Base-by-base conservation (phyloP, 2,888 invertebrate genomes). In the Agrochola lychnidis region DNA sequence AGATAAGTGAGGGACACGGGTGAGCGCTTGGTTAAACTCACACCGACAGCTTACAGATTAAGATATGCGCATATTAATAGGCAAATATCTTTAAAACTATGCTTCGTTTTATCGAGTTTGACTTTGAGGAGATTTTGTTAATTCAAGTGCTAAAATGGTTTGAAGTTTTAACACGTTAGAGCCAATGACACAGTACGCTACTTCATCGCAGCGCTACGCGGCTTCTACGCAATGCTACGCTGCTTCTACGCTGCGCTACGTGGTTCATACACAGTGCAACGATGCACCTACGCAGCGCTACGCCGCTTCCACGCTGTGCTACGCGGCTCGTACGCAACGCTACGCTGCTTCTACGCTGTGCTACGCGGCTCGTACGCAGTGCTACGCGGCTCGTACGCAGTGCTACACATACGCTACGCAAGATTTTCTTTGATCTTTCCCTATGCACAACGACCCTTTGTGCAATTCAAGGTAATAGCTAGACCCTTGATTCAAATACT, bases 1-100 rank as follows among this genome's bases (percentile, higher is more conserved):
- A 79, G 89, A 89, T 88, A 89, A 88, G 70, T 67, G 80, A 70
- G 81, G 80, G 75, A 79, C 79, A 73, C 70, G 86, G 86, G 88
- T 88, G 87, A 86, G 81, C 81, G 76, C 9, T 73, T 53, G 77
- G 78, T 76, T 81, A 80, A 81, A 76, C 77, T 83, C 73, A 76
- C 72, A 80, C 25, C 42, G 73, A 84, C 75, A 79, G 72, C 56
- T 79, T 69, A 74, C 22, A 74, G 57, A 79, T 79, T 83, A 69
- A 68, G 68, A 67, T 78, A 74, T 70, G 73, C 69, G 70, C 69
- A 79, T 74, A 68, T 67, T 76, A 70, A 68, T 76, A 84, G 42
- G 61, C 10, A 75, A 82, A 82, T 53, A 59, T 73, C 63, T 73
- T 68, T 72, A 40, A 74, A 78, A 78, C 73, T 71, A 64, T 68